Base-by-base conservation (phyloP, 2,888 invertebrate genomes). In the Zhuqinia jingwanae region DNA sequence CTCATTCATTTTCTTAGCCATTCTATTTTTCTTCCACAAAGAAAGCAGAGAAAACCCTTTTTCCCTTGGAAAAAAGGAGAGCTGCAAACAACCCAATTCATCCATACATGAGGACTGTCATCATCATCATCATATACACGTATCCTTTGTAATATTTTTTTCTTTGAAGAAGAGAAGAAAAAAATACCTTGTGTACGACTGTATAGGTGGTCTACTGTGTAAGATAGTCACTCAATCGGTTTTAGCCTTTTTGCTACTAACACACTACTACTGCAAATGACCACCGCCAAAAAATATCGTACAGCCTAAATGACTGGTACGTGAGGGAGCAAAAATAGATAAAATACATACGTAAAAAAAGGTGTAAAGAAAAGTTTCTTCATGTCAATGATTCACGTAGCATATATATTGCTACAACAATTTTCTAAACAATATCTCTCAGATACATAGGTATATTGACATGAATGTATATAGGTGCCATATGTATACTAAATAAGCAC, bases 1-100 rank as follows among this genome's bases (percentile, higher is more conserved):
- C 77, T 77, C 77, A 77, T 77, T 77, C 77, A 77, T 77, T 77
- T 25, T 42, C 76, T 42, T 56, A 30, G 13, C 1, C 36, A 17
- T 17, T 17, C 53, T 17, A 53, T 53, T n/a, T 27, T 13, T 15
- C 30, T 2, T 17, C 30, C n/a, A 27, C 22, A 60, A 30, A 13
- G n/a, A 30, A 27, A 27, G 17, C 30, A 60, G n/a, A n/a, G n/a
- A n/a, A n/a, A n/a, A n/a, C n/a, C n/a, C n/a, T n/a, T n/a, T 60
- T 60, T 60, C 60, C 22, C 22, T 13, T 22, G 27, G 25, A 11
- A 30, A 30, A 30, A 58, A 60, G 15, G 45, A 25, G 25, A 15
- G 25, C 36, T 17, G 36, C n/a, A 65, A 65, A 65, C 65, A 36
- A 65, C 17, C 65, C 65, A 65, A 65, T 65, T 36, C 65, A 65